Percentiles rank a stretch among this genome's conserved stretches.
These are phyloP conservation scores for Phyllostomus hastatus DNA, from an alignment of 2,113 vertebrate species.

Conservation along the genomic window DNA sequence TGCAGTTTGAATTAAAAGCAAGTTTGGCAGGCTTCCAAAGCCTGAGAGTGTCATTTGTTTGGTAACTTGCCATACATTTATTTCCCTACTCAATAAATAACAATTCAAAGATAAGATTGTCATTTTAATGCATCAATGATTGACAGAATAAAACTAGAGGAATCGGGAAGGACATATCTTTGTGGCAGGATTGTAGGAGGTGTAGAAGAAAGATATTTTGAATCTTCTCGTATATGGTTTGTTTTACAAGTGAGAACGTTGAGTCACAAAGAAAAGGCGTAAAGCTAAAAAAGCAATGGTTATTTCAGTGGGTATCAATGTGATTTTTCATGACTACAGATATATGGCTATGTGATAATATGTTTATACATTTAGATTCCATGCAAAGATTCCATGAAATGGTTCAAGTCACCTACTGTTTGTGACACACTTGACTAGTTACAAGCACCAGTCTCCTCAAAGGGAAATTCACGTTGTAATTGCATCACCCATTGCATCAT, in stretches of 20 bases:
- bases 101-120: conserved; percentile 54
- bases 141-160: neutral
- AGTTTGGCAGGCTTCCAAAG: conserved; percentile 51
- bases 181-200: neutral
- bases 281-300: neutral
- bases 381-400: neutral
- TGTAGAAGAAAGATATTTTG: neutral
- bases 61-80: conserved; percentile 42
- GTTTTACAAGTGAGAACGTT: neutral
- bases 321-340: neutral
- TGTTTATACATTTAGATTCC: neutral
- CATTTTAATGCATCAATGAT: conserved; percentile 42
- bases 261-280: neutral
- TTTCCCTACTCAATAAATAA: conserved; percentile 57
- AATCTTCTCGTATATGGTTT: neutral
- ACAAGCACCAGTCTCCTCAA: neutral
- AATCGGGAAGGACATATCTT: neutral
- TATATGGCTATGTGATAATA: neutral
- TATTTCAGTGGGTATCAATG: conserved; percentile 15
- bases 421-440: neutral
- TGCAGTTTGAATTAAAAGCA: conserved; percentile 63
- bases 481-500: neutral
- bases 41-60: conserved; percentile 40
- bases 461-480: neutral
- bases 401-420: neutral